Base-by-base conservation (phyloP, 2,797 vertebrate species). In the Cygnus olor region DNA sequence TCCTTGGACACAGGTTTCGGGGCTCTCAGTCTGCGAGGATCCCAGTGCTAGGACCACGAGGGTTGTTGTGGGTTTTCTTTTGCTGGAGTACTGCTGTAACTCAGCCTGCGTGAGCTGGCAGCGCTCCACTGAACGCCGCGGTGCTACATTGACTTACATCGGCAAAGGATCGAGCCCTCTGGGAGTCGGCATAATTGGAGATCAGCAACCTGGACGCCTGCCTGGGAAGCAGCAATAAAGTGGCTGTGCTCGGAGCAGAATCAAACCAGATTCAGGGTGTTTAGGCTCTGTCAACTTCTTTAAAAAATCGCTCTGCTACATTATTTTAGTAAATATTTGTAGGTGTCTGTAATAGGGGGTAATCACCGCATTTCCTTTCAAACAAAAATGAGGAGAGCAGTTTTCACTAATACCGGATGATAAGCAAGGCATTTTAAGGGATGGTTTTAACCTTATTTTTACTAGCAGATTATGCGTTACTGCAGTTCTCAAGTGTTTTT, bases 291-390 rank as follows among this genome's bases (percentile, higher is more conserved):
- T 66, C 72, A 89, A 89, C 80, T 89, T 81, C 20, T 65, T 7
- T 0, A 2, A 36, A 91, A 93, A 76, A 57, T 16, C 3, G 7
- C 49, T 68, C 81, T 83, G 81, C 68, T 91, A 54, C 65, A 6
- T 89, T 89, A 73, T 93, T 94, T 92, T 76, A 63, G 87, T 93
- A 96, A 96, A 95, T 96, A 95, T 96, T 96, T 94, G 73, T 95
- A 93, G 85, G 77, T 92, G 77, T 88, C 72, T 83, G 42, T 92
- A 85, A 72, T 82, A 85, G 71, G 56, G 69, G 14, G 15, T 82
- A 95, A 94, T 97, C 42, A 20, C 58, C 78, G 71, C 69, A 7
- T 85, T 95, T 91, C 54, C 89, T 91, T 92, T 92, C 69, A 79
- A 89, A 91, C 51, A 66, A 70, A 89, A 81, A 65, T 51, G 51